phyloP scores from a whole-genome alignment of 1,140 invertebrate species.

The Microplitis demolitor region DNA sequence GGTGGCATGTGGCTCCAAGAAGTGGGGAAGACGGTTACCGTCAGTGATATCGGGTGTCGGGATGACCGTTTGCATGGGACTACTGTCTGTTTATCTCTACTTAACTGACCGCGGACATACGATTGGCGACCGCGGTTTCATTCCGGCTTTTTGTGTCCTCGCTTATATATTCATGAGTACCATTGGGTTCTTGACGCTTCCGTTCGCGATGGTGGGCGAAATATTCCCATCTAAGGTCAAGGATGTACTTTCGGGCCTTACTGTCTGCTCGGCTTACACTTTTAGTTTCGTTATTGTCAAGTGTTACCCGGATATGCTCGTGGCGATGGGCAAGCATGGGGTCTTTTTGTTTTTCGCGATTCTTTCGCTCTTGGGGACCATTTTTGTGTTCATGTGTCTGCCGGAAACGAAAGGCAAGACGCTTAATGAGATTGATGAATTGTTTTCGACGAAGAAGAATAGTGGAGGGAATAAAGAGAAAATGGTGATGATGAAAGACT shows the following conservation, averaged over 20 bases:
- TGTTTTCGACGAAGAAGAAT: conserved; percentile 53
- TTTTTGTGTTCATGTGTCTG: conserved; percentile 72
- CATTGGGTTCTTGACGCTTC: conserved; percentile 68
- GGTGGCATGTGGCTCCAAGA: conserved; percentile 62
- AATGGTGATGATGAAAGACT: conserved; percentile 17
- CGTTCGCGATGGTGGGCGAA: conserved; percentile 79
- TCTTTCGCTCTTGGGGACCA: conserved; percentile 69
- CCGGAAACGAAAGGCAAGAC: conserved; percentile 83
- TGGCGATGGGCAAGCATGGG: conserved; percentile 64
- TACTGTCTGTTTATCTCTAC: conserved; percentile 61
- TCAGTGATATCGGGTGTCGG: conserved; percentile 67
- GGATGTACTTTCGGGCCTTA: conserved; percentile 71
- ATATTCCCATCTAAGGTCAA: conserved; percentile 71
- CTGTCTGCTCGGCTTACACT: conserved; percentile 70
- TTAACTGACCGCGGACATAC: conserved; percentile 41
- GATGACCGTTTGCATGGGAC: conserved; percentile 67
- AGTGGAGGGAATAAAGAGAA: conserved; percentile 1
- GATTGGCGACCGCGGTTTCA: conserved; percentile 39
- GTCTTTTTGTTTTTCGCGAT: conserved; percentile 75
- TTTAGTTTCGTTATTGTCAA: conserved; percentile 78
- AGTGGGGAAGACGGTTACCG: conserved; percentile 64
- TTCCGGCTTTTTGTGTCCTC: conserved; percentile 63
- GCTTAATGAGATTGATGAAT: conserved; percentile 73
- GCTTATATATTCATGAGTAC: conserved; percentile 68
- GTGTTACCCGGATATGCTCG: conserved; percentile 69